These are phyloP conservation scores for Tamandua tetradactyla DNA, from an alignment of 2,797 vertebrate species.

Conservation along the genomic window DNA sequence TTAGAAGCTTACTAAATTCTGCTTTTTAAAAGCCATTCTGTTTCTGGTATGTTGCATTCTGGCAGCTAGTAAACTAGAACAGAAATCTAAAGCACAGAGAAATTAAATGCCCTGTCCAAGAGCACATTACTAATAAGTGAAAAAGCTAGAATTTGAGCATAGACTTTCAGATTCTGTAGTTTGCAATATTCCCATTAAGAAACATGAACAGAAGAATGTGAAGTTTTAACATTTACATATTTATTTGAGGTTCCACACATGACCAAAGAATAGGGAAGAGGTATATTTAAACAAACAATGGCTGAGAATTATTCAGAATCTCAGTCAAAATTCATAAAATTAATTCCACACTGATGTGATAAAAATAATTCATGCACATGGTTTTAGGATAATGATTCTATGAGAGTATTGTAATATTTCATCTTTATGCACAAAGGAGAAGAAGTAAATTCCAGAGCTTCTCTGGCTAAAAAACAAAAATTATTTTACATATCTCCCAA, in stretches of 20 bases:
- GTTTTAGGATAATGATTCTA: constrained; percentile 8
- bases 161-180: neutral
- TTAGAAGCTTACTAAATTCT: too few relatives aligned
- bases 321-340: neutral
- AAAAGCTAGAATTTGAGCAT: neutral
- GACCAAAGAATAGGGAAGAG: neutral
- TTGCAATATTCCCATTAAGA: neutral
- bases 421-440: constrained; percentile 14
- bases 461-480: neutral
- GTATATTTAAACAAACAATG: neutral
- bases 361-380: neutral
- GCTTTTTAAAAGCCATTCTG: too few relatives aligned
- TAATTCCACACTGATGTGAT: neutral
- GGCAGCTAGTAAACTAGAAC: too few relatives aligned
- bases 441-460: neutral
- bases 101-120: neutral
- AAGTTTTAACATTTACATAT: neutral
- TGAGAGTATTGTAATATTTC: neutral
- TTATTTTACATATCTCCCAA: constrained; percentile 31
- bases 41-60: too few relatives aligned
- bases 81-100: neutral
- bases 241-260: neutral
- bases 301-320: neutral
- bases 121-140: neutral
- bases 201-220: neutral